Base-by-base conservation (phyloP, 1,140 invertebrate genomes). In the Manduca sexta region DNA sequence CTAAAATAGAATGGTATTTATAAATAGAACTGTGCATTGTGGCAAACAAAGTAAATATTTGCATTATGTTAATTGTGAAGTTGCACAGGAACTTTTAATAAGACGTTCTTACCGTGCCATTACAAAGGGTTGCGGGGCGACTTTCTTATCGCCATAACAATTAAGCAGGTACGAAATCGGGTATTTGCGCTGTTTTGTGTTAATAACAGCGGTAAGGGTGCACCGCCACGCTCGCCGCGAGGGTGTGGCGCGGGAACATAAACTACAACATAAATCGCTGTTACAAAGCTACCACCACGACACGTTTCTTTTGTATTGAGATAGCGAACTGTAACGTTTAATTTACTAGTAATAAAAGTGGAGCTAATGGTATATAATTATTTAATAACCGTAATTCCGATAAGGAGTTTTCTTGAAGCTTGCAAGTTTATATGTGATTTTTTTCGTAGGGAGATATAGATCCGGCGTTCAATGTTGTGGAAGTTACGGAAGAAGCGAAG, bases 401-500 rank as follows among this genome's bases (percentile, higher is more conserved):
- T 51, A 45, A 48, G 37, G n/a, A 49, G 45, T 30, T 33, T 31
- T 39, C n/a, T 56, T 35, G 26, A 45, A 14, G 17, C 33, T 45
- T 44, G 45, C 40, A 45, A 45, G 45, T 31, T 45, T 40, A 51
- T 44, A 44, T 52, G 37, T 21, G 42, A 38, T 17, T 62, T 50
- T 42, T 48, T 44, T 67, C 63, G 5, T 57, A 87, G 82, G 95
- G 94, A 38, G 97, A 99, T 86, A 98, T 99, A 65, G 98, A 99
- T 88, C 96, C 97, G 5, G 95, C 94, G 21, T 97, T 97, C 74
- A 98, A 98, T 82, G 94, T 97, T 34, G 97, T 99, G 12, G 95
- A 98, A 87, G 93, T 98, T 21, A 98, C 97, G 4, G 96, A 98
- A 46, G 97, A 99, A 74, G 96, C 98, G 1, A 92, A 96, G 53